A percentile compares a stretch with the other conserved stretches of the same genome.
Evolutionary conservation across 2,888 invertebrate species (phyloP).

Genomic region (Aleiodes leptofemur): DNA sequence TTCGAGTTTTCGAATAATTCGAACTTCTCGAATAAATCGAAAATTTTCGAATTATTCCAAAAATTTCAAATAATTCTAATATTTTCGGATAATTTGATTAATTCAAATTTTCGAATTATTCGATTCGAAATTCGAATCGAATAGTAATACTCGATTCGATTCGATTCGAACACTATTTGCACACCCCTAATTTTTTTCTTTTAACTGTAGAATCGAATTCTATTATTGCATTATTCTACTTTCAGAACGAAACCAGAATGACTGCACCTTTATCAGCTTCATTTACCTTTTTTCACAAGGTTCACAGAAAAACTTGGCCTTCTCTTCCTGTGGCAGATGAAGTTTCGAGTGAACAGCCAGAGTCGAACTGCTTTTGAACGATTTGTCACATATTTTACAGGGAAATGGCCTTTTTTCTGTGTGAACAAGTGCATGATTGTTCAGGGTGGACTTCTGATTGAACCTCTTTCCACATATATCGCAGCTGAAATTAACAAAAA

Average conservation of each 20-base stretch:
- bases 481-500: constrained; percentile 57
- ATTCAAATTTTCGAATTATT: too few species aligned
- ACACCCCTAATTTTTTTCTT: too few species aligned
- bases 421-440: constrained; percentile 63
- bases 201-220: not conserved
- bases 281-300: constrained; percentile 63
- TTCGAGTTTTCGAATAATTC: too few species aligned
- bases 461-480: constrained; percentile 65
- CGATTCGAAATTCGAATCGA: too few species aligned
- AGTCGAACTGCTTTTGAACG: constrained; percentile 65
- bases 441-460: constrained; percentile 61
- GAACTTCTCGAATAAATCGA: too few species aligned
- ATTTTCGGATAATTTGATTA: too few species aligned
- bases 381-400: constrained; percentile 63
- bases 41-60: too few species aligned
- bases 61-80: too few species aligned
- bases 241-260: not conserved
- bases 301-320: constrained; percentile 61
- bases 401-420: constrained; percentile 62
- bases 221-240: not conserved
- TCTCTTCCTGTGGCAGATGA: constrained; percentile 62
- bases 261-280: not conserved
- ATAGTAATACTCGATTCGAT: too few species aligned
- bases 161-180: too few species aligned
- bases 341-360: constrained; percentile 62